Base-by-base conservation (phyloP, 1,140 invertebrate genomes). In the Temnothorax curvispinosus region DNA sequence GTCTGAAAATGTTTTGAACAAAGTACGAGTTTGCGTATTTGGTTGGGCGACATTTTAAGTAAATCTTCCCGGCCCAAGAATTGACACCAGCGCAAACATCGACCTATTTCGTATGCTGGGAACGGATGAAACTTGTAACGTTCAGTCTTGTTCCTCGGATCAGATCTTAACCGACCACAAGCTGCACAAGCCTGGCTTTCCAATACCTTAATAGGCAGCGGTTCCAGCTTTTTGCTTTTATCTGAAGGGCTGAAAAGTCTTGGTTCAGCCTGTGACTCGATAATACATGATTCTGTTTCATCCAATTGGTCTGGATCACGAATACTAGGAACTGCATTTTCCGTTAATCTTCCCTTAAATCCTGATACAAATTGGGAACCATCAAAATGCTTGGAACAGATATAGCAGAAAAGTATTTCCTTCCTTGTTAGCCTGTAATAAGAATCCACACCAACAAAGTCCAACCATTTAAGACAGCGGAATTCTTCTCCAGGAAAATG, bases 401-500 rank as follows among this genome's bases (percentile, higher is more conserved):
- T 95, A 56, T 95, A 95, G 89, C 95, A 95, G 64, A 94, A 95
- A 18, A 95, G 91, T 32, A 95, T 95, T 90, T 95, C 95, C 69
- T 95, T 95, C 65, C 95, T 92, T 0, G 95, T 95, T 0, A 95
- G 80, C 58, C 95, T 93, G 21, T 95, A 95, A 86, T 95, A 95
- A 0, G 95, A 95, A 80, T 94, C 93, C 2, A 95, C 93, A 0
- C 95, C 95, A 32, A 95, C 95, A 85, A 95, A 95, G 76, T 95
- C 95, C 1, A 95, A 78, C 95, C 95, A 95, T 60, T 95, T 93
- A 0, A 95, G 84, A 44, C 95, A 95, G 6, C 95, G 92, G 71
- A 95, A 95, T 85, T 95, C 95, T 82, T 95, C 95, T 1, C 95
- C 95, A 15, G 95, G 95, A 86, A 95, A 95, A 84, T 95, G 95